Evolutionary conservation across 2,888 invertebrate genomes (phyloP).

Genomic region (Eledone cirrhosa): DNA sequence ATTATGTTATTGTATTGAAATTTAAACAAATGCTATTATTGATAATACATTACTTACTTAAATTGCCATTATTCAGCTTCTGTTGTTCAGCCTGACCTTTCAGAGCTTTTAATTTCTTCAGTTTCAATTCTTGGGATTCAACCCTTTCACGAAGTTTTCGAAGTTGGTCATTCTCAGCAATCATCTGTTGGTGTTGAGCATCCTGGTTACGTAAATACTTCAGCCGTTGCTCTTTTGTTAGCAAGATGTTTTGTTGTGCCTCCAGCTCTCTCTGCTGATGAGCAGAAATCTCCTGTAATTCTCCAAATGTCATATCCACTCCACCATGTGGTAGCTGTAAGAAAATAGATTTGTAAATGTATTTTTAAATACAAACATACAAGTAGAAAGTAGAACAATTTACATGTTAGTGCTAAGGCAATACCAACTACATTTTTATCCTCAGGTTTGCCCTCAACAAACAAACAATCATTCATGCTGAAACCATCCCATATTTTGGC

Average conservation of each 20-base stretch:
- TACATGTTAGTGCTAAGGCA: neutral
- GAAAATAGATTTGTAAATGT: neutral
- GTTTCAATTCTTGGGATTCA: conserved; percentile 92
- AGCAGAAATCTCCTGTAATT: conserved; percentile 97
- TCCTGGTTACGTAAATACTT: conserved; percentile 95
- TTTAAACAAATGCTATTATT: no score
- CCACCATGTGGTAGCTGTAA: conserved; percentile 52
- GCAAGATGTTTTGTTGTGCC: conserved; percentile 87
- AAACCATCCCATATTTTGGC: no score
- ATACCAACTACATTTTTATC: neutral
- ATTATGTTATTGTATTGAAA: no score
- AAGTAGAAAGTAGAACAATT: neutral
- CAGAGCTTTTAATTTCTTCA: conserved; percentile 88
- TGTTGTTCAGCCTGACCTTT: conserved; percentile 93
- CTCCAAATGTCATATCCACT: conserved; percentile 74
- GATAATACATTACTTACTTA: conserved; percentile 51
- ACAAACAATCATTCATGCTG: no score
- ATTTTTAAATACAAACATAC: neutral
- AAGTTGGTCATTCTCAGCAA: conserved; percentile 88
- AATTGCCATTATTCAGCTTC: conserved; percentile 76
- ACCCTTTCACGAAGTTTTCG: conserved; percentile 88
- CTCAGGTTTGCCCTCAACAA: neutral
- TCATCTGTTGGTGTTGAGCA: conserved; percentile 72
- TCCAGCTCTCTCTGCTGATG: conserved; percentile 98
- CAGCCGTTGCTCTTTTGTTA: conserved; percentile 91